These are phyloP conservation scores for Ammospiza maritima DNA, from an alignment of 2,797 vertebrate genomes.

Conservation along the genomic window DNA sequence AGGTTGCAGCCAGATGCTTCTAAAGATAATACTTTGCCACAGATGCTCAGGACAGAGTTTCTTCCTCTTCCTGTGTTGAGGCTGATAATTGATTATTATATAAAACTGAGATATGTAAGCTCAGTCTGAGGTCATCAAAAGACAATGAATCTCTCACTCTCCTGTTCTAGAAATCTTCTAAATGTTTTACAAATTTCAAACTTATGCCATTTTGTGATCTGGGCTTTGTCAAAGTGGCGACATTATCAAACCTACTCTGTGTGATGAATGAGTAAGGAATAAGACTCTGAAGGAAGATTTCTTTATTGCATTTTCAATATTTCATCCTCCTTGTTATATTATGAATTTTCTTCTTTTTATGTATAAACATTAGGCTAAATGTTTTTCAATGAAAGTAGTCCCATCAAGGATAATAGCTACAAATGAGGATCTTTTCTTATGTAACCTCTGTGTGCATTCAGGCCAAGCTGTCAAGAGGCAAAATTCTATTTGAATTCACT, in stretches of 20 bases:
- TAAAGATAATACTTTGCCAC: not conserved
- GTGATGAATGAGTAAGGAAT: not conserved
- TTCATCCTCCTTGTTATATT: not conserved
- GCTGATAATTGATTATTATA: not conserved
- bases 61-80: not conserved
- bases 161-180: not conserved
- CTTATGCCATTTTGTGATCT: not conserved
- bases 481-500: not conserved
- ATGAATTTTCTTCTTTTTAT: not conserved
- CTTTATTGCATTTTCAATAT: not conserved
- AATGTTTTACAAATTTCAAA: not conserved
- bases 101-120: not conserved
- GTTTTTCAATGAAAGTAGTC: conserved; percentile 10
- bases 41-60: not conserved
- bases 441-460: not conserved
- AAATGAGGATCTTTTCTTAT: not conserved
- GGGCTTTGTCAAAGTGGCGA: not conserved
- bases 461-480: not conserved
- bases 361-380: not conserved
- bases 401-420: not conserved
- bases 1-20: not conserved
- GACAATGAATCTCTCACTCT: not conserved
- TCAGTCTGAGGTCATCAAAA: not conserved
- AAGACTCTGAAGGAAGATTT: not conserved
- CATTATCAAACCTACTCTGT: not conserved